Evolutionary conservation across 2,113 vertebrate genomes (phyloP), one percentile per base, ranked within the genome.

Genomic region (Odocoileus virginianus): DNA sequence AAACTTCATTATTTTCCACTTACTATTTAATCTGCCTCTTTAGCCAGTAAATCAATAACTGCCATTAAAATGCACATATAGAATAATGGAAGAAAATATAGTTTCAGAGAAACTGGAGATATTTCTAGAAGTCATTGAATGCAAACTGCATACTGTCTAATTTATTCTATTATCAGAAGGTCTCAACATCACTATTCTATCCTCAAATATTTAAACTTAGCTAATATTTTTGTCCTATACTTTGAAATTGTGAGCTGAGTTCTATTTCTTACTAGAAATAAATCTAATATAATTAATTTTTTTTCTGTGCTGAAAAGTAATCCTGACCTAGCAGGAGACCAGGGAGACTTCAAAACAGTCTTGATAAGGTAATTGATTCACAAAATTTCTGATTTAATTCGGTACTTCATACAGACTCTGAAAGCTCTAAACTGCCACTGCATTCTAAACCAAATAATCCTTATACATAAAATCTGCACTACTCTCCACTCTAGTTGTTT

Each of bases 351-450:
- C 36, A 87, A 97, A 96, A 71, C 13, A 84, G 8, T 5, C 30
- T 82, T 28, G n/a, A 64, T 52, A 89, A 89, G 15, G 17, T 36
- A 14, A 14, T 78, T 50, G 45, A 61, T 47, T 81, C 88, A n/a
- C 12, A 85, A 92, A 96, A 94, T 89, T 82, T 91, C 45, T 58
- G 43, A 84, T 81, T 93, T 43, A 97, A 79, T 86, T 91, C 16
- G 78, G 64, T 89, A 58, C 60, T 96, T 71, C 58, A 57, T 78
- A 57, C 12, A 71, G 13, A 78, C 79, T 92, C 86, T 47, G 54
- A 92, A 95, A 96, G 25, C n/a, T 91, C 4, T 58, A 81, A 94
- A 91, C 67, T 96, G 55, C 74, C 84, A 76, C n/a, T 95, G 50
- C 57, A 93, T 92, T 61, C 76, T 95, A 92, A 88, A 79, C 16